These are phyloP conservation scores for Myoxocephalus aenaeus DNA, from an alignment of 2,797 vertebrate genomes.

Conservation along the genomic window DNA sequence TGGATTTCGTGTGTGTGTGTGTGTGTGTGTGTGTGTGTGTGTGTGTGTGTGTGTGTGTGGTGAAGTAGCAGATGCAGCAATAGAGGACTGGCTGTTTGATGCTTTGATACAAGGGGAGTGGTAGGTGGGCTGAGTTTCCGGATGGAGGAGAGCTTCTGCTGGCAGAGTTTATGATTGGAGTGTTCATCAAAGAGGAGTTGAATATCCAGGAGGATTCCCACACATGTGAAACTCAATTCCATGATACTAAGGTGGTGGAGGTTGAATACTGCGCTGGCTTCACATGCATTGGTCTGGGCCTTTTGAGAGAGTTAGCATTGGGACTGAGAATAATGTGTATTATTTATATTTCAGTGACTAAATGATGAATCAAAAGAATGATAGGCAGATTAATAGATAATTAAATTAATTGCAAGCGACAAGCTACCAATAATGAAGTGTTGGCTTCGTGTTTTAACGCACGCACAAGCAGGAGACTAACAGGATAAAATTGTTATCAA, in stretches of 20 bases:
- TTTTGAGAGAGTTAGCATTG: background rate
- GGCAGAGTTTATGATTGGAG: slow-evolving; percentile 15
- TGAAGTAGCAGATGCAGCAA: slow-evolving; percentile 25
- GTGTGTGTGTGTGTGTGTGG: background rate
- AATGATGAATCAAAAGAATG: background rate
- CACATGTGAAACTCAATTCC: background rate
- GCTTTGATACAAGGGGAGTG: background rate
- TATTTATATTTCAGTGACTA: background rate
- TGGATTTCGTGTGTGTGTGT: background rate
- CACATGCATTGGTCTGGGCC: background rate
- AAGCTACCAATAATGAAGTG: background rate
- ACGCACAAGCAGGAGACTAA: background rate
- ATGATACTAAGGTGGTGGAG: background rate
- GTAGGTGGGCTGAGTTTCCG: slow-evolving; percentile 14
- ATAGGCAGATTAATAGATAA: background rate
- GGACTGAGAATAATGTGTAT: background rate
- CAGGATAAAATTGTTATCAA: background rate
- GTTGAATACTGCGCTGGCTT: background rate
- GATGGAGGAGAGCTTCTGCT: slow-evolving; percentile 13
- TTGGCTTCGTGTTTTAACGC: background rate
- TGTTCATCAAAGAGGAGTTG: background rate
- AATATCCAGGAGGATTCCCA: slow-evolving; percentile 4
- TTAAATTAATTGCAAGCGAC: background rate
- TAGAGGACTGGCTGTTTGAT: background rate
- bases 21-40: background rate